Evolutionary conservation across 2,888 invertebrate species (phyloP).

Genomic region (Octodonta nipae): DNA sequence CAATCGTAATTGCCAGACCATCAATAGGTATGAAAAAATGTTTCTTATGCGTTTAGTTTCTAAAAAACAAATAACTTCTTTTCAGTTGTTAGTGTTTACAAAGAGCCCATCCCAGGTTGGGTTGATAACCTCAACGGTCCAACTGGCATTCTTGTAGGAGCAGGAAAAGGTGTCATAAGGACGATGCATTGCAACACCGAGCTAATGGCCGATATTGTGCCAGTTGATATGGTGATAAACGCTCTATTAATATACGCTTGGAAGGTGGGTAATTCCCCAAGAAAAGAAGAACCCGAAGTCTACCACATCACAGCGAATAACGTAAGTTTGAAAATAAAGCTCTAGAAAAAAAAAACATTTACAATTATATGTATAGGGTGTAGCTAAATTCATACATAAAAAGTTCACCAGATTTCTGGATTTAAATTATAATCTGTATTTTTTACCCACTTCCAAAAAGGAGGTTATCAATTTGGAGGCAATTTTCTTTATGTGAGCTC

Average conservation of each 20-base stretch:
- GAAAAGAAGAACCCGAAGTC: conserved; percentile 21
- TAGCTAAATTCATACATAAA: too few species aligned
- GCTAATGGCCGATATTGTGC: conserved; percentile 55
- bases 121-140: conserved; percentile 85
- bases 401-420: too few species aligned
- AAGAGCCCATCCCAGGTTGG: conserved; percentile 77
- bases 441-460: too few species aligned
- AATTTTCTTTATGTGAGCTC: too few species aligned
- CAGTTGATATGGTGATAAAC: conserved; percentile 70
- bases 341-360: too few species aligned
- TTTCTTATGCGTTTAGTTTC: not conserved
- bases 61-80: conserved; percentile 13
- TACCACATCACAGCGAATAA: conserved; percentile 28
- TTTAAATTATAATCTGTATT: too few species aligned
- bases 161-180: conserved; percentile 72
- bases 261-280: conserved; percentile 37
- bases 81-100: conserved; percentile 63
- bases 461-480: too few species aligned
- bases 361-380: too few species aligned
- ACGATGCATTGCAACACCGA: conserved; percentile 62
- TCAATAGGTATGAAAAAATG: conserved; percentile 60
- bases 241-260: conserved; percentile 63
- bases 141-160: conserved; percentile 67
- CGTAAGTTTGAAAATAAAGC: too few species aligned
- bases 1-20: conserved; percentile 75